A percentile compares a stretch with the other conserved stretches of the same genome.
Conservation (phyloP, 1,140 invertebrate genomes). For the Cryptotermes secundus region DNA sequence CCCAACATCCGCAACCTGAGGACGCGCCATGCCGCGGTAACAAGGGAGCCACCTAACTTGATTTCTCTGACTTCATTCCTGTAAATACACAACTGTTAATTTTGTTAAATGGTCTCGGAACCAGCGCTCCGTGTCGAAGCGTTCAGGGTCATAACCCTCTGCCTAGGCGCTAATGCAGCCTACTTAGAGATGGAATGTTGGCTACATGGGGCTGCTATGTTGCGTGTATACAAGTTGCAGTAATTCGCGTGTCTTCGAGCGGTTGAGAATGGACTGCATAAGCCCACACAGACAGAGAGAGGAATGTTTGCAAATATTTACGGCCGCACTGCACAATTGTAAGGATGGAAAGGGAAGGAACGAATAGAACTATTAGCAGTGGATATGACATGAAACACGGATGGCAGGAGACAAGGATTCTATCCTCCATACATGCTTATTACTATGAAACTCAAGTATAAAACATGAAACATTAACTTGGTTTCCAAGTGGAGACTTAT, state of each 20-base stretch:
- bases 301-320: neutral
- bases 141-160: too few relatives aligned
- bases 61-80: too few relatives aligned
- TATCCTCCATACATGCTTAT: neutral
- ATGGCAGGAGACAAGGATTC: neutral
- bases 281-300: neutral
- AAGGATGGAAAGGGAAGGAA: neutral
- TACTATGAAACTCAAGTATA: neutral
- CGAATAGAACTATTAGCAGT: neutral
- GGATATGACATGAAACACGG: neutral
- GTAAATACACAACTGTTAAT: too few relatives aligned
- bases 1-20: too few relatives aligned
- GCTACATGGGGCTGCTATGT: too few relatives aligned
- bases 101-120: too few relatives aligned
- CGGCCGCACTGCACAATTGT: neutral
- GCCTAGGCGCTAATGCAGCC: too few relatives aligned
- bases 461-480: neutral
- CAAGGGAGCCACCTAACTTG: too few relatives aligned
- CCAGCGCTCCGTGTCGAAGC: too few relatives aligned
- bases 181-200: too few relatives aligned
- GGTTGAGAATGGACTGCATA: neutral
- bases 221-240: neutral
- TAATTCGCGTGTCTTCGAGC: neutral
- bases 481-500: neutral
- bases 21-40: too few relatives aligned